Evolutionary conservation across 2,888 invertebrate species (phyloP).

Genomic region (Oligia fasciuncula): DNA sequence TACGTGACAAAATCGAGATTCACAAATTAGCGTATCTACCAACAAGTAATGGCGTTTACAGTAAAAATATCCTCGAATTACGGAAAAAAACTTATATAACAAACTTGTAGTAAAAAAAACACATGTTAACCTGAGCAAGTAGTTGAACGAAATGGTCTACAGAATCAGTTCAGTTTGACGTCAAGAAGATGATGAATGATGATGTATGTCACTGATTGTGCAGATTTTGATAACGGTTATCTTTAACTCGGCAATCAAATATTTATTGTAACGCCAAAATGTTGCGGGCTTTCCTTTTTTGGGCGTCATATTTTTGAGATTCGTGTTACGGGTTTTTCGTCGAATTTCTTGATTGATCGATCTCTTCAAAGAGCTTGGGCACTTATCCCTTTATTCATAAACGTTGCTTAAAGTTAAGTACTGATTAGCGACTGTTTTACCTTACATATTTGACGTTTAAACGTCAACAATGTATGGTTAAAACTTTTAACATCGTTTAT

Average conservation of each 20-base stretch:
- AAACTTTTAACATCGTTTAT: too few relatives aligned
- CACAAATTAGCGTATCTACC: slow-evolving; percentile 27
- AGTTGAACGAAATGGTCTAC: slow-evolving; percentile 78
- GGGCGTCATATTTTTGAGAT: slow-evolving; percentile 18
- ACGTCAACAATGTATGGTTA: too few relatives aligned
- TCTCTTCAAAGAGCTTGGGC: neutral
- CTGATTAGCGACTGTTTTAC: neutral
- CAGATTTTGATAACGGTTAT: slow-evolving; percentile 77
- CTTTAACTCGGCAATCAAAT: slow-evolving; percentile 61
- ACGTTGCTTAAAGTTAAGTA: neutral
- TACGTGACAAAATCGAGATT: slow-evolving; percentile 5
- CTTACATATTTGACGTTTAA: too few relatives aligned
- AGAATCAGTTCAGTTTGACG: slow-evolving; percentile 72
- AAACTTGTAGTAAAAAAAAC: slow-evolving; percentile 47
- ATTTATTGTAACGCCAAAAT: slow-evolving; percentile 67
- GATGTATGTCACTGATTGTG: slow-evolving; percentile 80
- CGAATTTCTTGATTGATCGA: neutral
- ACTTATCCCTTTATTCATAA: neutral
- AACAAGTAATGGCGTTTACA: slow-evolving; percentile 8
- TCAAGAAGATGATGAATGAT: slow-evolving; percentile 87
- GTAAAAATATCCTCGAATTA: slow-evolving; percentile 1
- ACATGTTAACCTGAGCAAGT: slow-evolving; percentile 68
- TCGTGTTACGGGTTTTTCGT: neutral
- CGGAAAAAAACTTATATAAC: slow-evolving; percentile 37
- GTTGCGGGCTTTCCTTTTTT: slow-evolving; percentile 51